Evolutionary conservation across 2,113 vertebrate species (phyloP), one percentile per base, ranked within the genome.

Genomic region (Cheilinus undulatus): DNA sequence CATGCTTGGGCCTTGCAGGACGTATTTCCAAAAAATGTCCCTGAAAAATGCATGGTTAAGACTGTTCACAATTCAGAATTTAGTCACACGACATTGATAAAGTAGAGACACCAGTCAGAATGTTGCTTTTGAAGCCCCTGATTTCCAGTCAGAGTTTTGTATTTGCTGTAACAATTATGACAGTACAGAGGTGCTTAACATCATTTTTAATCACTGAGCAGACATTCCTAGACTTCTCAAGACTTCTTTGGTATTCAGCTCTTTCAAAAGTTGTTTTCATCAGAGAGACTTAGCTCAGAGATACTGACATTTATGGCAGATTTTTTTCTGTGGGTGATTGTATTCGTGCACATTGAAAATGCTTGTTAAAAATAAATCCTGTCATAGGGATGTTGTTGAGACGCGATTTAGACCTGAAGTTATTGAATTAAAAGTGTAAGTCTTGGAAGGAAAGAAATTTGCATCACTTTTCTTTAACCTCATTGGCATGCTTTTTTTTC

Each of bases 181-280:
- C 34, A 20, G 5, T 69, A 13, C 19, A 14, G 2, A 45, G 24
- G 46, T 15, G 17, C 28, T 51, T 45, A 1, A 13, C 20, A 34
- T 43, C 13, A 34, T 23, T 2, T 14, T 28, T 22, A 51, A 50
- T 40, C 1, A 32, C 15, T 42, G 17, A 62, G 61, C 5, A 57
- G 49, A 58, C 24, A 60, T 27, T 26, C 9, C 7, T 4, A 28
- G 11, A 22, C 26, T 50, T 28, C 13, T 45, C 8, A 22, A n/a
- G 36, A 23, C 61, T 24, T 42, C 23, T 57, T 51, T 69, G 24
- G 63, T 52, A 36, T 51, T 45, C 40, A 32, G 3, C 24, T 12
- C 13, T 48, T 42, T 17, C 13, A 65, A 46, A 46, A 43, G 27
- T 20, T 32, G 27, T 38, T 36, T 22, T 42, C 13, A 38, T 50